These are phyloP conservation scores for Hemaris fuciformis DNA, from an alignment of 2,888 invertebrate genomes.

Conservation along the genomic window DNA sequence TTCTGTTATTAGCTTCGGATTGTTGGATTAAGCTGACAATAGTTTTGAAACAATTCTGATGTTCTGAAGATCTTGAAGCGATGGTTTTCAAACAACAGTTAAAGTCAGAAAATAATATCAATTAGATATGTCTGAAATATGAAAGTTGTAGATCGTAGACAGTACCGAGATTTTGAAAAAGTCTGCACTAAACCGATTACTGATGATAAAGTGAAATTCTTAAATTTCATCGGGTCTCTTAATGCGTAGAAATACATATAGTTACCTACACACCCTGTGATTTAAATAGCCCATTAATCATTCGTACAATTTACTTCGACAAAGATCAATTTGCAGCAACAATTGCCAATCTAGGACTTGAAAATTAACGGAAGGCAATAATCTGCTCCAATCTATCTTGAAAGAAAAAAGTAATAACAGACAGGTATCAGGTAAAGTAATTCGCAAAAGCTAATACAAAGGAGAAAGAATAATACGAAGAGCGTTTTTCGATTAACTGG, in stretches of 20 bases:
- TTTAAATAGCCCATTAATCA: background rate
- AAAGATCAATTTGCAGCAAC: background rate
- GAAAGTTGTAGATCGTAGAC: too few species aligned
- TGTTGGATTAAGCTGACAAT: too few species aligned
- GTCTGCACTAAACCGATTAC: too few species aligned
- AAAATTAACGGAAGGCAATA: background rate
- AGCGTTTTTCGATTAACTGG: background rate
- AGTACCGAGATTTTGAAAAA: background rate
- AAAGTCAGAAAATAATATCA: too few species aligned
- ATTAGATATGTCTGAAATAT: too few species aligned
- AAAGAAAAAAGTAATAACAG: background rate
- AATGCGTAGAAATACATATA: background rate
- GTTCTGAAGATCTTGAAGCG: too few species aligned
- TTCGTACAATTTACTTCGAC: background rate
- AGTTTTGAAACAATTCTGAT: too few species aligned
- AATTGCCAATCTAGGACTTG: background rate
- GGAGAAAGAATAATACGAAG: background rate
- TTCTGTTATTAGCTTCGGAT: too few species aligned
- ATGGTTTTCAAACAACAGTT: too few species aligned
- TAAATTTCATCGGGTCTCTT: background rate
- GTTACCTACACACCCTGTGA: background rate
- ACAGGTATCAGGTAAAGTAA: background rate
- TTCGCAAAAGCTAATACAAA: background rate
- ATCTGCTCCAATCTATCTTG: background rate
- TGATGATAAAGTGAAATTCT: background rate